Evolutionary conservation across 2,888 invertebrate species (phyloP).

Genomic region (Formica aserva): DNA sequence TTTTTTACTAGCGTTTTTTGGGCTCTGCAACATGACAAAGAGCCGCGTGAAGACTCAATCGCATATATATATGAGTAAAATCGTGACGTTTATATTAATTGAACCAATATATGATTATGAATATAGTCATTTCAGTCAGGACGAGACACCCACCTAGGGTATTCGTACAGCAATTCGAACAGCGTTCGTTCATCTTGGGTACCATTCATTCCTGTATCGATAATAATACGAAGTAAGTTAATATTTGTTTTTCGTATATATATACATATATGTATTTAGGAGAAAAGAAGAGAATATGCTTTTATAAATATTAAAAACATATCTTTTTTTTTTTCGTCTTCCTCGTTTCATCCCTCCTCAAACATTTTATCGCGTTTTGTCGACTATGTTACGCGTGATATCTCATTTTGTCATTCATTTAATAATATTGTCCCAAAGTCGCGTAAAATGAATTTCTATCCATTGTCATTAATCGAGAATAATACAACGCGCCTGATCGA

Average conservation of each 20-base stretch:
- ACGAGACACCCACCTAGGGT: slow-evolving; percentile 76
- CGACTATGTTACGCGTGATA: neutral
- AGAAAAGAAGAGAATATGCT: slow-evolving; percentile 72
- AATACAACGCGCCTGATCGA: neutral
- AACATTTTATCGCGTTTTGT: neutral
- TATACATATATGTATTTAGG: slow-evolving; percentile 77
- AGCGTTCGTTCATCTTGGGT: slow-evolving; percentile 76
- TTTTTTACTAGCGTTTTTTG: slow-evolving; percentile 74
- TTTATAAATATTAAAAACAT: slow-evolving; percentile 77
- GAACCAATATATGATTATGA: slow-evolving; percentile 58
- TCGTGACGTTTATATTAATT: slow-evolving; percentile 61
- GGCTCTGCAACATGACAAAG: slow-evolving; percentile 57
- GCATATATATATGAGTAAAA: slow-evolving; percentile 44
- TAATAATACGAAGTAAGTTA: slow-evolving; percentile 78
- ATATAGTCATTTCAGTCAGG: slow-evolving; percentile 73
- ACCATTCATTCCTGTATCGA: slow-evolving; percentile 81
- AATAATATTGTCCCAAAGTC: neutral
- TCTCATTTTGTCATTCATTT: neutral
- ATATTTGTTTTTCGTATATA: slow-evolving; percentile 71
- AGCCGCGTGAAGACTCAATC: slow-evolving; percentile 63
- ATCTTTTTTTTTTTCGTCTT: slow-evolving; percentile 68
- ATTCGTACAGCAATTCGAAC: slow-evolving; percentile 74
- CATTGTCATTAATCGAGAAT: slow-evolving; percentile 4
- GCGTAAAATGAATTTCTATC: slow-evolving; percentile 12
- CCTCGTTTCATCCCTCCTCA: slow-evolving; percentile 56